Base-by-base conservation (phyloP, 2,797 vertebrate species). In the Sandelia bainsii region DNA sequence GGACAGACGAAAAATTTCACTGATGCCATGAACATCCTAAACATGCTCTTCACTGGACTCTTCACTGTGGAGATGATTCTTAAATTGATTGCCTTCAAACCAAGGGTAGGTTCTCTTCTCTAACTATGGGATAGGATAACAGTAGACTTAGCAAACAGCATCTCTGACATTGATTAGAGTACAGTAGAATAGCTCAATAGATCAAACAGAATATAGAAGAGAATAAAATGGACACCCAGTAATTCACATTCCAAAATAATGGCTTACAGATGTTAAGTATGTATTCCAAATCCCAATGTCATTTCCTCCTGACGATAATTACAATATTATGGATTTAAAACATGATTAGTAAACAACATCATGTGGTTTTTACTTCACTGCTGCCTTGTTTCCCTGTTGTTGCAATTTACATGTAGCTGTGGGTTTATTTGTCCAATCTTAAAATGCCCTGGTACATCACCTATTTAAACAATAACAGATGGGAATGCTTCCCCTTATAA, bases 21-120 rank as follows among this genome's bases (percentile, higher is more conserved):
- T 81, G 95, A 98, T 73, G 98, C 98, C 91, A 99, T 99, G 98
- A 99, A 99, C 73, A 97, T 99, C 87, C 97, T 99, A 86, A 99
- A 99, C 94, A 99, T 99, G 98, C 95, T 99, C 77, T 99, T 99
- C 95, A 99, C 98, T 1, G 98, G 98, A 57, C 96, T 99, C 86
- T 99, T 99, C 94, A 99, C 98, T 0, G 97, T 99, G 76, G 98
- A 99, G 94, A 99, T 99, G 98, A 96, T 99, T 89, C 95, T 99
- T 79, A 99, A 99, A 75, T 92, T 99, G 84, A 99, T 99, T 37
- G 98, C 98, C 92, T 99, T 99, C 94, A 99, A 99, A 91, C 98
- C 98, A 87, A 97, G 98, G 97, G 98, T 99, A 98, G 69, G 96
- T 92, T 40, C 49, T 34, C 59, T 32, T 29, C 59, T 69, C 16